Evolutionary conservation across 2,113 vertebrate species (phyloP), one percentile per base, ranked within the genome.

Genomic region (Cairina moschata): DNA sequence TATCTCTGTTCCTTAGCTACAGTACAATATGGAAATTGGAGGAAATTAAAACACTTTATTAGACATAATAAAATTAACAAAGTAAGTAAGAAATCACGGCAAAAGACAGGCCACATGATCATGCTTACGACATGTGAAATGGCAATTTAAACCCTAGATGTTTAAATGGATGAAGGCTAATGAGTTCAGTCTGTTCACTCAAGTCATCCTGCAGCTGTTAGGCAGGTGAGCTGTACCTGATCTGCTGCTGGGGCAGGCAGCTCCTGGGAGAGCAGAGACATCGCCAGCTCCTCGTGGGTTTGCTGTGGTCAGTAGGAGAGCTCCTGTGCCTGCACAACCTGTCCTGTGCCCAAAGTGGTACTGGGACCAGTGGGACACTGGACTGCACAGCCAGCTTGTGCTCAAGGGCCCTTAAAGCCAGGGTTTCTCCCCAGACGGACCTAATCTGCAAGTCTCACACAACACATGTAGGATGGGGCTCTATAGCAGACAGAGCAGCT

Each of bases 1-100:
- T 87, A 73, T 91, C 91, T 95, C 93, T 82, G 83, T 89, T 93
- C 83, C 96, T 92, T 95, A 93, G 92, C 96, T 97, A 95, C 77
- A 95, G 91, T 62, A 84, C 83, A 89, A 66, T 86, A 91, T 91
- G 95, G 75, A 96, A 97, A 96, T 95, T 42, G 89, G 68, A 50
- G 91, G 44, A 92, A 95, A 95, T 92, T 73, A 87, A 93, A 95
- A 67, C 81, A 82, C 44, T 95, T 97, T 84, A 93, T 95, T 93
- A 96, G 86, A 40, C 62, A 67, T 88, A 96, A 96, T 42, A 65
- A 54, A 89, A 92, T 40, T 29, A 86, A 68, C 31, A 26, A 83
- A 66, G 67, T 77, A 77, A 85, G 71, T 5, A 56, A 59, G 86
- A 40, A 88, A 55, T 48, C 38, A 9, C 46, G 54, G 10, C 0